Evolutionary conservation across 2,888 invertebrate species (phyloP).

Genomic region (Protula sp.): DNA sequence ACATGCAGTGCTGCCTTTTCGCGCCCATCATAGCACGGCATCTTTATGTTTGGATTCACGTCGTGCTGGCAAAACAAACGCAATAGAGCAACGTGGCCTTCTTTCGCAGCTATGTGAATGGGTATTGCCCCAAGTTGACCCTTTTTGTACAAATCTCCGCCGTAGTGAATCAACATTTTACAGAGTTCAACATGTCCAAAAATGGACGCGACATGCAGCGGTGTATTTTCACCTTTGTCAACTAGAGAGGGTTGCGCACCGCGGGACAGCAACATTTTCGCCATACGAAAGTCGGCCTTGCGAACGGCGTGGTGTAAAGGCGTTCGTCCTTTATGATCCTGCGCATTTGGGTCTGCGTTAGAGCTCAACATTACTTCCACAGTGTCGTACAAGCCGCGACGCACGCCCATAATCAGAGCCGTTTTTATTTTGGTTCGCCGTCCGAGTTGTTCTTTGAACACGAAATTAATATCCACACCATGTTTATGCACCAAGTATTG

Average conservation of each 20-base stretch:
- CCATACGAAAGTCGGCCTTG: constrained; percentile 25
- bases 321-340: constrained; percentile 27
- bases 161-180: constrained; percentile 21
- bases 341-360: constrained; percentile 23
- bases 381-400: constrained; percentile 20
- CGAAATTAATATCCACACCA: constrained; percentile 22
- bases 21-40: constrained; percentile 26
- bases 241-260: constrained; percentile 22
- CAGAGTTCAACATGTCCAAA: constrained; percentile 27
- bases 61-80: constrained; percentile 19
- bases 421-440: constrained; percentile 18
- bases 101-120: constrained; percentile 27
- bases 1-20: constrained; percentile 27
- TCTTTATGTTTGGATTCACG: constrained; percentile 23
- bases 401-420: constrained; percentile 19
- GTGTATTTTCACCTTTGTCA: constrained; percentile 22
- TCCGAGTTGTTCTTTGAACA: constrained; percentile 17
- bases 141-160: constrained; percentile 24
- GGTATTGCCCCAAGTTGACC: constrained; percentile 27
- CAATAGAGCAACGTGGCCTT: constrained; percentile 23
- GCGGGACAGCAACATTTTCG: constrained; percentile 21
- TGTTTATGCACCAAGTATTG: constrained; percentile 21
- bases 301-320: constrained; percentile 26
- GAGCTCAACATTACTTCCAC: constrained; percentile 23
- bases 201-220: constrained; percentile 26